Evolutionary conservation across 2,888 invertebrate genomes (phyloP).

Genomic region (Acronicta leporina): DNA sequence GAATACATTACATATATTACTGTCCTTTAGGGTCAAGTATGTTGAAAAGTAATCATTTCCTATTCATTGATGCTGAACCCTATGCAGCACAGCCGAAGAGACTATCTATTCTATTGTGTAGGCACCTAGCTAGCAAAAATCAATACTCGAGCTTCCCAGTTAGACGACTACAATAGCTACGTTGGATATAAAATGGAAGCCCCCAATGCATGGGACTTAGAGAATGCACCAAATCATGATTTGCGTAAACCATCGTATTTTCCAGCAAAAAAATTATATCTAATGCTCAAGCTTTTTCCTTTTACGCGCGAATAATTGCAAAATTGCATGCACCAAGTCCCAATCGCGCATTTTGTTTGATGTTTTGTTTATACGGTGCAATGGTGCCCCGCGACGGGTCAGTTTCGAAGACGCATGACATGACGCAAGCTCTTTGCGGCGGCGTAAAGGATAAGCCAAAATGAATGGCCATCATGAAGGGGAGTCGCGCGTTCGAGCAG

Average conservation of each 20-base stretch:
- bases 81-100: constrained; percentile 26
- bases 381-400: constrained; percentile 76
- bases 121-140: constrained; percentile 77
- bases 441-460: constrained; percentile 88
- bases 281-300: constrained; percentile 38
- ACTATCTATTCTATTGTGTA: constrained; percentile 70
- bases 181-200: constrained; percentile 35
- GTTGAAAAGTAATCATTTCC: background rate
- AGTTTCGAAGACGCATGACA: constrained; percentile 85
- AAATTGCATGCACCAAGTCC: constrained; percentile 44
- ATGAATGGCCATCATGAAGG: constrained; percentile 89
- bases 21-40: no score
- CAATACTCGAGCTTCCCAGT: constrained; percentile 77
- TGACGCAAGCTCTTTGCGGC: constrained; percentile 88
- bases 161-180: constrained; percentile 41
- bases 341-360: constrained; percentile 71
- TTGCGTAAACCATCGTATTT: constrained; percentile 22
- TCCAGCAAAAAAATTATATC: constrained; percentile 29
- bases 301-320: constrained; percentile 44
- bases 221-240: constrained; percentile 28
- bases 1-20: no score
- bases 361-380: constrained; percentile 83
- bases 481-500: constrained; percentile 93
- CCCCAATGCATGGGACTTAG: background rate
- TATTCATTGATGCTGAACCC: constrained; percentile 12